phyloP scores from a whole-genome alignment of 92 coral and sea anemone genomes.

The Palythoa grandiflora region DNA sequence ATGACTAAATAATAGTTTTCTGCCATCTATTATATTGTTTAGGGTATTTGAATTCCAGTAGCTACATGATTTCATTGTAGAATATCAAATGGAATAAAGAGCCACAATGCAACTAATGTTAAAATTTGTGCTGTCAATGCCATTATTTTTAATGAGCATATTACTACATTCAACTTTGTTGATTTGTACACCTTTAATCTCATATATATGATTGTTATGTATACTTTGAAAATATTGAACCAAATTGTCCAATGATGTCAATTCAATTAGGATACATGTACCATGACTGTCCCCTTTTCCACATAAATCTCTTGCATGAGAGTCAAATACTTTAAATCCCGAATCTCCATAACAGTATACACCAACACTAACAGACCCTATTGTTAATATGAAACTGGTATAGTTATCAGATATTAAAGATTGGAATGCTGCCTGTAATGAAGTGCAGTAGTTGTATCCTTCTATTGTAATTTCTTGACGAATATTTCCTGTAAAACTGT shows the following conservation, averaged over 20 bases:
- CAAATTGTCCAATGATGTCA: constrained; percentile 28
- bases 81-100: constrained; percentile 54
- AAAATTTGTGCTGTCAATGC: constrained; percentile 24
- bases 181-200: constrained; percentile 57
- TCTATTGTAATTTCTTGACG: constrained; percentile 53
- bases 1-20: constrained; percentile 45
- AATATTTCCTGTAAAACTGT: constrained; percentile 40
- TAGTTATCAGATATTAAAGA: constrained; percentile 47
- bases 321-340: constrained; percentile 56
- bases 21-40: constrained; percentile 21
- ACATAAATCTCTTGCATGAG: constrained; percentile 49
- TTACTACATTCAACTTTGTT: constrained; percentile 42
- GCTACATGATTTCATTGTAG: constrained; percentile 52
- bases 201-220: constrained; percentile 58
- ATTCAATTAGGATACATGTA: constrained; percentile 56
- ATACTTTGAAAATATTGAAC: constrained; percentile 42
- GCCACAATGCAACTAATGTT: constrained; percentile 54
- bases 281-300: constrained; percentile 53
- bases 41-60: constrained; percentile 34
- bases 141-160: not conserved
- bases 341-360: constrained; percentile 37
- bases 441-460: constrained; percentile 61
- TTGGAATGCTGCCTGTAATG: constrained; percentile 59
- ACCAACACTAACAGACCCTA: constrained; percentile 44
- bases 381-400: constrained; percentile 54